phyloP scores from a whole-genome alignment of 2,888 invertebrate genomes.

The Pseudococcus viburni region DNA sequence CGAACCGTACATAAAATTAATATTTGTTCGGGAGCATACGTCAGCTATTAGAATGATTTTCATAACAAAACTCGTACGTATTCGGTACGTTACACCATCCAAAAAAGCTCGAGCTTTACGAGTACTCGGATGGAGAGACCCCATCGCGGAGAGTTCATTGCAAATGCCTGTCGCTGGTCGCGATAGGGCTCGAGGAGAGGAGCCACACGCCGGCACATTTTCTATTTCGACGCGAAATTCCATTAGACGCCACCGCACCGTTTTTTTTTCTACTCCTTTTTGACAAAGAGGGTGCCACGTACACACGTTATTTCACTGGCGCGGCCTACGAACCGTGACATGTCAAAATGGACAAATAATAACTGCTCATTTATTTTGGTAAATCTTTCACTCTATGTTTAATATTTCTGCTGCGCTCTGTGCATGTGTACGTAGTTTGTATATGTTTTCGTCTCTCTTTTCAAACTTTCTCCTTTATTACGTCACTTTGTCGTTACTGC shows the following conservation, averaged over 20 bases:
- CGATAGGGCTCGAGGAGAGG: not conserved
- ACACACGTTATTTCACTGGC: conserved; percentile 55
- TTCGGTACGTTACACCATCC: not conserved
- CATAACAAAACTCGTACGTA: conserved; percentile 1
- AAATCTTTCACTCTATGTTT: conserved; percentile 52
- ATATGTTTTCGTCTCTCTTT: conserved; percentile 43
- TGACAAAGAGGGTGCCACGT: conserved; percentile 55
- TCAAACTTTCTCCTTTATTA: conserved; percentile 51
- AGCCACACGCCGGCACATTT: conserved; percentile 1
- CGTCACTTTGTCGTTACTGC: conserved; percentile 42
- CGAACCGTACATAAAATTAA: conserved; percentile 16
- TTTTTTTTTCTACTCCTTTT: not conserved
- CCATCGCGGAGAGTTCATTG: not conserved
- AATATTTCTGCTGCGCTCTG: conserved; percentile 24
- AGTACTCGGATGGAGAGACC: not conserved
- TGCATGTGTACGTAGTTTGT: not conserved
- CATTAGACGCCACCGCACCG: conserved; percentile 53
- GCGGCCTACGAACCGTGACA: conserved; percentile 54
- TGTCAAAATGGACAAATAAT: conserved; percentile 55
- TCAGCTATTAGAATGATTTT: conserved; percentile 47
- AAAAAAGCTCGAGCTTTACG: not conserved
- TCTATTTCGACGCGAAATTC: conserved; percentile 47
- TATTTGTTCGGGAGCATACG: conserved; percentile 32
- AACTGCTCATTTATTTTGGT: conserved; percentile 55
- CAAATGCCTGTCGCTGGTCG: not conserved